Evolutionary conservation across 2,888 invertebrate genomes (phyloP), one percentile per base, ranked within the genome.

Genomic region (Chironomus riparius): DNA sequence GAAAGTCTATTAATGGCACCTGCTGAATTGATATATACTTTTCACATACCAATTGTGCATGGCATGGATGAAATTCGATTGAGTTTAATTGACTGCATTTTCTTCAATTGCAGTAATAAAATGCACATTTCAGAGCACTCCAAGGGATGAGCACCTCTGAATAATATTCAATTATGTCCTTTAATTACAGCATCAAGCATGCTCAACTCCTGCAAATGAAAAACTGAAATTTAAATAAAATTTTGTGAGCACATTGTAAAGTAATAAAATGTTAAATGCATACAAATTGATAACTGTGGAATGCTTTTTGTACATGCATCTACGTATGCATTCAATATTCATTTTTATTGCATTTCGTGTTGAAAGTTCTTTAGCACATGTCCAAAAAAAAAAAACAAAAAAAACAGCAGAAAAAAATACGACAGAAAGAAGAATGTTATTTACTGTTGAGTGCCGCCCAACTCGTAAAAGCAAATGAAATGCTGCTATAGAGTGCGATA

Each of bases 401-500:
- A 28, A 28, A 12, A 65, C 62, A 65, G 21, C 62, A 12, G 50
- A 50, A 50, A 38, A 56, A 18, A 56, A 18, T 50, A 18, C 56
- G 18, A 56, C 56, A 65, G 65, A 65, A 65, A 65, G 13, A 65
- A 65, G 18, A 68, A 15, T 38, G 68, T 68, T 68, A 74, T 74
- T 74, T 74, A 74, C 74, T 61, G 74, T 15, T 24, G 15, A 47
- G 22, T 68, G 74, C 74, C 74, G 74, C 65, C 73, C 74, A 38
- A 74, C 47, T 74, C 74, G 74, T 74, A 74, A 74, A 68, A 56
- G 18, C 56, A 56, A 56, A 56, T 56, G 56, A 56, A 56, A 56
- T 56, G 56, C 50, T 68, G 65, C 65, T 38, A 24, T 15, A 18
- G 18, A 68, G 62, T 74, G 68, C 65, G 68, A 74, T 74, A 74